Evolutionary conservation across 2,797 vertebrate species (phyloP).

Genomic region (Tapirus indicus): DNA sequence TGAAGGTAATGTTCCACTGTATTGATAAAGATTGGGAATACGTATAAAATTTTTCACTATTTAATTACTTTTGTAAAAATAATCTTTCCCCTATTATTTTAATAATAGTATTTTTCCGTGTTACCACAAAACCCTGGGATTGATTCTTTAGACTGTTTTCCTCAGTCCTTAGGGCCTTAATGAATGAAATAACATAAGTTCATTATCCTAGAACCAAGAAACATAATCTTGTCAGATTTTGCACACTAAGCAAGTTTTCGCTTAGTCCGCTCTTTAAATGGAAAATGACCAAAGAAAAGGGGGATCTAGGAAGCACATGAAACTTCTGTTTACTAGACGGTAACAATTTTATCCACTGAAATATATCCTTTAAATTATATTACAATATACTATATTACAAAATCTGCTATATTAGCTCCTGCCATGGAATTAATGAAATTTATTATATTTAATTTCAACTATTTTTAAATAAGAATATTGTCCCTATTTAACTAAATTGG

Average conservation of each 20-base stretch:
- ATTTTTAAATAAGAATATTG: constrained; percentile 25
- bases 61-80: constrained; percentile 49
- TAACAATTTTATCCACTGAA: neutral
- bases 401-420: neutral
- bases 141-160: neutral
- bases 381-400: neutral
- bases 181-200: constrained; percentile 59
- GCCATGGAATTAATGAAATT: neutral
- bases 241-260: constrained; percentile 43
- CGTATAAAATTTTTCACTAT: constrained; percentile 38
- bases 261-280: constrained; percentile 32
- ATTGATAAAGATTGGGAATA: neutral
- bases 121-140: neutral
- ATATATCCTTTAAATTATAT: constrained; percentile 13
- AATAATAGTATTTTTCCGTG: constrained; percentile 4
- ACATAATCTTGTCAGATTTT: constrained; percentile 48
- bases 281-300: neutral
- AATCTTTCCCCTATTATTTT: constrained; percentile 3
- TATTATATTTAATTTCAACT: neutral
- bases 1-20: neutral
- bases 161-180: neutral
- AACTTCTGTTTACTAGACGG: neutral
- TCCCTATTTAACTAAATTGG: neutral
- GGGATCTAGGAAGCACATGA: neutral
- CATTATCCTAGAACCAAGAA: constrained; percentile 6